Conservation (phyloP, 2,797 vertebrate species). For the Sebastes cheni region DNA sequence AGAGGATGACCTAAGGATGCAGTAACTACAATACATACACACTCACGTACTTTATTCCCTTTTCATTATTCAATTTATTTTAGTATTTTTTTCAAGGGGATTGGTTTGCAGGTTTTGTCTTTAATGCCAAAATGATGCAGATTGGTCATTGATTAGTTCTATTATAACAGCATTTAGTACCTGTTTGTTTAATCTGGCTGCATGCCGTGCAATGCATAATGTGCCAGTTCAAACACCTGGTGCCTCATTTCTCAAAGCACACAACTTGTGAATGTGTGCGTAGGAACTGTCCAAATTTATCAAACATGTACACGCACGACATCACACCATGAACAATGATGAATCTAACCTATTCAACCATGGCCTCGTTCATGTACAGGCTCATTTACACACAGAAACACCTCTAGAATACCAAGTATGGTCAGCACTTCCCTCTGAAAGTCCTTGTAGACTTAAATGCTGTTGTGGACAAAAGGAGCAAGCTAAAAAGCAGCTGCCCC, state of each 20-base stretch:
- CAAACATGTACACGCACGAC: background rate
- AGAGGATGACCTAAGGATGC: background rate
- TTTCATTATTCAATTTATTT: background rate
- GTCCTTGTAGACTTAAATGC: background rate
- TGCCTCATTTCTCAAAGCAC: slow-evolving; percentile 1
- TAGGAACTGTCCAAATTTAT: background rate
- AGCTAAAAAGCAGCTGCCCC: background rate
- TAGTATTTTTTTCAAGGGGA: background rate
- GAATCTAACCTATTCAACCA: background rate
- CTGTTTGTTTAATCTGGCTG: slow-evolving; percentile 12
- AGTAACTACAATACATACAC: background rate
- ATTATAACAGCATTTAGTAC: slow-evolving; percentile 12
- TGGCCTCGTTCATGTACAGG: background rate
- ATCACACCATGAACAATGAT: background rate
- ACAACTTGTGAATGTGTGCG: background rate
- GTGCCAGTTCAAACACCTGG: slow-evolving; percentile 13
- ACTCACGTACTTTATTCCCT: background rate
- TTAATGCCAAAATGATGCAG: background rate
- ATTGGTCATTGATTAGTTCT: slow-evolving; percentile 6
- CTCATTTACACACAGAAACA: background rate
- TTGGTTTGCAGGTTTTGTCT: background rate
- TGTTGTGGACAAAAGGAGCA: background rate
- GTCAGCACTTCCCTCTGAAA: background rate
- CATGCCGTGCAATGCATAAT: background rate
- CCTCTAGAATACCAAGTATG: background rate